Evolutionary conservation across 2,888 invertebrate species (phyloP), one percentile per base, ranked within the genome.

Genomic region (Limnephilus rhombicus): DNA sequence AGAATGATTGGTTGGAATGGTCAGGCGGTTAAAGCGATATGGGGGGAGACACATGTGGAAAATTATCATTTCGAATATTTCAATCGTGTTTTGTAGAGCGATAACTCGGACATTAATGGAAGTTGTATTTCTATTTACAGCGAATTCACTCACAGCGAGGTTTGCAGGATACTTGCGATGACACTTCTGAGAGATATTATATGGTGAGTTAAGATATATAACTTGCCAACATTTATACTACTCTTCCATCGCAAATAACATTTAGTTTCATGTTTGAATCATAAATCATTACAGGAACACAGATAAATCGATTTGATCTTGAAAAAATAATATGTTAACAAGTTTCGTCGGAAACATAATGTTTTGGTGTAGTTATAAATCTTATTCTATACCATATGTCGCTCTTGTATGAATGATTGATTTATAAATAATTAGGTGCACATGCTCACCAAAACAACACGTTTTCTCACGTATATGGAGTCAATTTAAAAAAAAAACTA

Each of bases 1-100:
- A 45, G 53, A 92, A 92, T 82, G 83, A 91, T 91, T 53, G 68
- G 88, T 53, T 34, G 88, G n/a, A 53, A 29, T 31, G 82, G 90
- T 34, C 85, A 85, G 85, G 37, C 41, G 37, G 85, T 41, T 49
- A 45, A 49, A 49, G 53, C 53, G 53, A 68, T 68, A 68, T 68
- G 80, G 80, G 68, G 80, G 80, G 89, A 89, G 68, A 68, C 80
- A 31, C 82, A 82, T 82, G 82, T 34, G 82, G 29, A 31, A 29
- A 82, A 82, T 82, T 82, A 82, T 29, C 15, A 34, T 82, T 82
- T 82, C 15, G 31, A 82, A 82, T 82, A 82, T 82, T 82, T 82
- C 82, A 82, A 34, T 34, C 83, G 83, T 68, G 83, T 68, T 68
- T 68, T 68, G 53, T 68, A 68, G 53, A 68, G 53, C 53, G 53